Percentiles rank a stretch among this genome's conserved stretches.
Conservation (phyloP, 2,113 vertebrate species). For the human region DNA sequence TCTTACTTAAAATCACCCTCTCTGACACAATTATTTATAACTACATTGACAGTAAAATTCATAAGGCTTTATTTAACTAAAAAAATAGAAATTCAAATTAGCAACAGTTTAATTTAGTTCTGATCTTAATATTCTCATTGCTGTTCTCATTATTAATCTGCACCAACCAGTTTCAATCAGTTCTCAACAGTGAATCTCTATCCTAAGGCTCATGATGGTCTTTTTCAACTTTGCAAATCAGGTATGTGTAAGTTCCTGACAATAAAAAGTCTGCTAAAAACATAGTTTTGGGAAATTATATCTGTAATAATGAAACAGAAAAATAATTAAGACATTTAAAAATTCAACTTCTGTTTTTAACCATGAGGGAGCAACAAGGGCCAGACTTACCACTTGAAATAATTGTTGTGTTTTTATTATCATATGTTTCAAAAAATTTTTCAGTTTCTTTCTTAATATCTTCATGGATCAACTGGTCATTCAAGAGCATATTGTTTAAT, state of each 20-base stretch:
- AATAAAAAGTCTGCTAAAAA: conserved; percentile 2
- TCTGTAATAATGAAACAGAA: background rate
- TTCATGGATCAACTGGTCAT: no score
- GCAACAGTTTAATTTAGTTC: conserved; percentile 1
- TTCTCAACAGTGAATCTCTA: background rate
- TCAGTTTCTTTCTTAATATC: no score
- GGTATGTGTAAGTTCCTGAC: background rate
- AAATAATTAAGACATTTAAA: background rate
- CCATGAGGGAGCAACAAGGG: background rate
- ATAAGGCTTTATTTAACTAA: background rate
- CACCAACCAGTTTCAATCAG: conserved; percentile 14
- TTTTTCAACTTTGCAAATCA: background rate
- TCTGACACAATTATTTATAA: background rate
- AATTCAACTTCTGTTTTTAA: background rate
- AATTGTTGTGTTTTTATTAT: background rate
- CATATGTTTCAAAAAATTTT: no score
- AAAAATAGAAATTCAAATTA: conserved; percentile 53
- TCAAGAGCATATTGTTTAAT: no score
- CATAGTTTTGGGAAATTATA: background rate
- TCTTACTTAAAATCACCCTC: background rate
- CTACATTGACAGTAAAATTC: background rate
- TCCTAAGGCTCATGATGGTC: background rate
- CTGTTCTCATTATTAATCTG: conserved; percentile 40
- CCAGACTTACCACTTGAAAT: background rate
- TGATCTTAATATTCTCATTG: background rate